These are phyloP conservation scores for Syngnathus rostellatus DNA, from an alignment of 2,797 vertebrate species.

Conservation along the genomic window DNA sequence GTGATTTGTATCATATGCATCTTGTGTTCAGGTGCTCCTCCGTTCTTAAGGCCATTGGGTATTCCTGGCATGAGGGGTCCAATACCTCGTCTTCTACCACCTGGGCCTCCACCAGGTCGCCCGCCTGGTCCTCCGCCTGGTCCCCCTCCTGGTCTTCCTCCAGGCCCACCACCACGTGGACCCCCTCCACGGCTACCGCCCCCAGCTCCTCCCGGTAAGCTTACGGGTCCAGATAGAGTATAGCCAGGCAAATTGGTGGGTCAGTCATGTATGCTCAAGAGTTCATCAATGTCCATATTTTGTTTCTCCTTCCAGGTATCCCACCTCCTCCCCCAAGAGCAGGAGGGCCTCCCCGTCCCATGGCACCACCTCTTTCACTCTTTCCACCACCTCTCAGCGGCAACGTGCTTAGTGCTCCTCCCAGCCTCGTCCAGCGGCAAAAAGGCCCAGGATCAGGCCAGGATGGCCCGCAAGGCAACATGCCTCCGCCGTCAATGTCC, in stretches of 20 bases:
- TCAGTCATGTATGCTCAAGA: background rate
- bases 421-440: conserved; percentile 83
- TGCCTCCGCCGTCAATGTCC: conserved; percentile 60
- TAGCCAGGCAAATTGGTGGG: background rate
- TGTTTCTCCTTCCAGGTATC: conserved; percentile 70
- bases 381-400: conserved; percentile 87
- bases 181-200: conserved; percentile 89
- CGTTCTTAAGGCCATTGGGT: conserved; percentile 88
- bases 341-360: conserved; percentile 77
- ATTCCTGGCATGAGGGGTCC: conserved; percentile 86
- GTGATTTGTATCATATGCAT: background rate
- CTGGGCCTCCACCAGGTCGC: conserved; percentile 88
- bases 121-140: conserved; percentile 84
- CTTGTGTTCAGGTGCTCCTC: conserved; percentile 79
- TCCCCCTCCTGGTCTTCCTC: conserved; percentile 90
- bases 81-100: conserved; percentile 86
- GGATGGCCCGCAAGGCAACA: conserved; percentile 71
- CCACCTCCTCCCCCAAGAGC: conserved; percentile 87
- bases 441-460: conserved; percentile 47
- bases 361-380: conserved; percentile 77
- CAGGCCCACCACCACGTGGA: conserved; percentile 89
- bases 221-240: background rate
- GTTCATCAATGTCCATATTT: background rate
- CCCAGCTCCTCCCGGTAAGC: conserved; percentile 86
- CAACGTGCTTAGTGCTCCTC: conserved; percentile 90